Conservation (phyloP, 1,140 invertebrate species). For the Portunus trituberculatus region DNA sequence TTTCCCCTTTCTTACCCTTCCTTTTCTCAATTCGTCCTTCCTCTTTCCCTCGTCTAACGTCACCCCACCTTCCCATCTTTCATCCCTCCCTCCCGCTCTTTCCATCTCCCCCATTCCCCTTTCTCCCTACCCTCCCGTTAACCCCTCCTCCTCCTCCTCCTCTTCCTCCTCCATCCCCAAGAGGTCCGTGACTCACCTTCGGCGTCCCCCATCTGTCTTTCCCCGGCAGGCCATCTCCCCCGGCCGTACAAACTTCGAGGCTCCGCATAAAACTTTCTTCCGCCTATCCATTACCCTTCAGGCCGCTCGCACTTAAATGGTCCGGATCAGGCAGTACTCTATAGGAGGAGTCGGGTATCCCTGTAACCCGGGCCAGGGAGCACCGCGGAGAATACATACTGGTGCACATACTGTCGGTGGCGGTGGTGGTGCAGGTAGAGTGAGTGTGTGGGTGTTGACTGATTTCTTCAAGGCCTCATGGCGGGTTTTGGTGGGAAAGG, state of each 20-base stretch:
- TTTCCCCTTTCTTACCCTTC: background rate
- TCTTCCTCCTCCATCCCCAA: background rate
- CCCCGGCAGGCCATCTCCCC: constrained; percentile 2
- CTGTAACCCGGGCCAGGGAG: background rate
- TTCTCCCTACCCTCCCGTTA: background rate
- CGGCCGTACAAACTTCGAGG: constrained; percentile 9
- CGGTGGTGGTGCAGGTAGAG: no score
- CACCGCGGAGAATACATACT: background rate
- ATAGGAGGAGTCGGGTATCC: background rate
- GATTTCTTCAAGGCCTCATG: no score
- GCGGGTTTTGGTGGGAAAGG: background rate
- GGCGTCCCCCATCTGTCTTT: constrained; percentile 8
- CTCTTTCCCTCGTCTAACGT: background rate
- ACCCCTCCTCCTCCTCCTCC: background rate
- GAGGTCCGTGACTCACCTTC: constrained; percentile 17
- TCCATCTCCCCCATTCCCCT: background rate
- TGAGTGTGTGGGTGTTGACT: no score
- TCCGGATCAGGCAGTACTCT: constrained; percentile 10
- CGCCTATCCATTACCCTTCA: constrained; percentile 20
- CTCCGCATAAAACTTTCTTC: constrained; percentile 22
- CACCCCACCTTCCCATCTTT: background rate
- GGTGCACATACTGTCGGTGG: no score
- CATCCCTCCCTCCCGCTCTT: background rate
- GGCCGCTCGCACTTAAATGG: background rate
- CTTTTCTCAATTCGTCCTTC: background rate